Conservation (phyloP, 2,113 vertebrate genomes). For the Syrmaticus mikado region DNA sequence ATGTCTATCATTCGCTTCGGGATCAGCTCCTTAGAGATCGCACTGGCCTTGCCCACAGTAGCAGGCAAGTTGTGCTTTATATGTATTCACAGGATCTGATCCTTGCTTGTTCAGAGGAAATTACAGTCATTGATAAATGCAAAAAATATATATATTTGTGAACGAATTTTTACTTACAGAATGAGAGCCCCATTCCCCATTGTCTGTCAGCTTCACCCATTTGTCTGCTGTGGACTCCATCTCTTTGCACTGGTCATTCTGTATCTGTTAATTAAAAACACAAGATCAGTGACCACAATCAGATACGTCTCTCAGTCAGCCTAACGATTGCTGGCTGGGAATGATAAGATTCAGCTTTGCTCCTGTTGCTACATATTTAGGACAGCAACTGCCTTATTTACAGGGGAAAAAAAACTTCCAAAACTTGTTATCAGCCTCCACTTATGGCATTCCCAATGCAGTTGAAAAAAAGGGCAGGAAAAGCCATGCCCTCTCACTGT, state of each 20-base stretch:
- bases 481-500: background rate
- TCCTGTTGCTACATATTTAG: background rate
- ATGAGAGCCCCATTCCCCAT: conserved; percentile 91
- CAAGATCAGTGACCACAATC: background rate
- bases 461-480: background rate
- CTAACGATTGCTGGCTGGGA: background rate
- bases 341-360: background rate
- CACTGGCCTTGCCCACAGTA: background rate
- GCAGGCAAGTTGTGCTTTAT: background rate
- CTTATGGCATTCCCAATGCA: background rate
- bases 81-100: background rate
- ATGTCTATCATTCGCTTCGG: background rate
- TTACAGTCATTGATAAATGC: background rate
- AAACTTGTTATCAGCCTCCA: background rate
- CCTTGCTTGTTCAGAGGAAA: background rate
- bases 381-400: background rate
- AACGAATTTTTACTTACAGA: conserved; percentile 78
- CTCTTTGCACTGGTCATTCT: conserved; percentile 98
- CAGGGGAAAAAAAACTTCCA: background rate
- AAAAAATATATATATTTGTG: background rate
- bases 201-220: conserved; percentile 92
- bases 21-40: background rate
- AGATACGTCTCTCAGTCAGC: background rate
- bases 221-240: conserved; percentile 89
- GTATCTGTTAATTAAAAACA: conserved; percentile 85